phyloP scores from a whole-genome alignment of 1,140 invertebrate species.

The Zaprionus tsacasi region DNA sequence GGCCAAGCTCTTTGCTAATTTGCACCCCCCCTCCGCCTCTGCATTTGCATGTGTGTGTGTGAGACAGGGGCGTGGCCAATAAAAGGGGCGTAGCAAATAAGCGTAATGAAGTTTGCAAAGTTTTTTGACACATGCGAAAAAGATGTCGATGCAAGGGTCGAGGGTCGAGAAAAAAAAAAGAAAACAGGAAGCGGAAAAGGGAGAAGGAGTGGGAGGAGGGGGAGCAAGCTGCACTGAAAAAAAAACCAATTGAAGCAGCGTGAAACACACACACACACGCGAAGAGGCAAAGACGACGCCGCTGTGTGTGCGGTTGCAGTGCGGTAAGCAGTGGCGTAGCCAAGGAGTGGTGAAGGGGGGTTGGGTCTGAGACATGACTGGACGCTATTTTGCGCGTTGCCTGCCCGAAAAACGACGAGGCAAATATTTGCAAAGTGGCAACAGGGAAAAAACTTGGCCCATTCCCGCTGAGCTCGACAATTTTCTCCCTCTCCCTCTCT shows the following conservation, averaged over 20 bases:
- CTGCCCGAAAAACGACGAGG: slow-evolving; percentile 46
- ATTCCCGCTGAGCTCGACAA: slow-evolving; percentile 68
- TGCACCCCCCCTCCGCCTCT: slow-evolving; percentile 10
- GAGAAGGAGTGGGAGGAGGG: slow-evolving; percentile 18
- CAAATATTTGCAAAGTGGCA: slow-evolving; percentile 79
- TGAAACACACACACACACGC: too few species aligned
- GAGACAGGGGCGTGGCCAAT: slow-evolving; percentile 14
- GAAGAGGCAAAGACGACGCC: too few species aligned
- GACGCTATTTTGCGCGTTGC: slow-evolving; percentile 58
- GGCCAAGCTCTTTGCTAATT: slow-evolving; percentile 55
- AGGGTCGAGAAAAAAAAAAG: neutral
- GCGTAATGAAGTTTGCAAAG: slow-evolving; percentile 76
- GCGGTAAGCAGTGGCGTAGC: neutral
- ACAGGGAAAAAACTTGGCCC: slow-evolving; percentile 62
- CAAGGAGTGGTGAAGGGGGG: neutral
- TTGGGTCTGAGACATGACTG: neutral
- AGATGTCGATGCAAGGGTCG: slow-evolving; percentile 39
- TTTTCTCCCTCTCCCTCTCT: slow-evolving; percentile 6
- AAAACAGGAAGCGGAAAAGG: slow-evolving; percentile 23
- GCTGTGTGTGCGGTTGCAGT: neutral
- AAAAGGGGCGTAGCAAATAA: slow-evolving; percentile 58
- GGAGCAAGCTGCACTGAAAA: neutral
- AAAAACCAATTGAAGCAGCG: slow-evolving; percentile 1
- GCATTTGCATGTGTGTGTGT: slow-evolving; percentile 62
- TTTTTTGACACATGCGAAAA: slow-evolving; percentile 77